A percentile compares a stretch with the other conserved stretches of the same genome.
These are phyloP conservation scores for Bombus turneri DNA, from an alignment of 1,140 invertebrate genomes.

Conservation along the genomic window DNA sequence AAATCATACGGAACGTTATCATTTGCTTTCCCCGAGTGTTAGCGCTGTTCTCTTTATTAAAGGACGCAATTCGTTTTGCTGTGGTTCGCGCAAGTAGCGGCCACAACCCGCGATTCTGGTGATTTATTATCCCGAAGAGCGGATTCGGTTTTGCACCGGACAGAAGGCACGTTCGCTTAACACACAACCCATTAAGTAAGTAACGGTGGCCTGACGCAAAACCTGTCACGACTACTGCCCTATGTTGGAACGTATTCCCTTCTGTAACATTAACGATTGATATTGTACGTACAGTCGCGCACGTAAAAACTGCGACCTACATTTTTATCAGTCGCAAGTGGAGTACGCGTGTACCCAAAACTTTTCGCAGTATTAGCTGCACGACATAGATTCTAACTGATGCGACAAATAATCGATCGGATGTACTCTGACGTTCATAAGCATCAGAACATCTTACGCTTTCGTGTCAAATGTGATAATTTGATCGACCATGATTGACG, in stretches of 20 bases:
- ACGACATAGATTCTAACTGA: neutral
- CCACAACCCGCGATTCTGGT: constrained; percentile 20
- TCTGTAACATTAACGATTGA: constrained; percentile 35
- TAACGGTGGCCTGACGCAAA: constrained; percentile 41
- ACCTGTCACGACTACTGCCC: constrained; percentile 37
- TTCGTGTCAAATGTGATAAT: too few relatives aligned
- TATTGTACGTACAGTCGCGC: constrained; percentile 12
- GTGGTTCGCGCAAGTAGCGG: constrained; percentile 23
- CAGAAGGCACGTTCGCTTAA: constrained; percentile 60
- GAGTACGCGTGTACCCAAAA: neutral
- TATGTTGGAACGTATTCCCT: constrained; percentile 51
- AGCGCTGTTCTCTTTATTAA: constrained; percentile 39
- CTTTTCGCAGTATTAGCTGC: neutral
- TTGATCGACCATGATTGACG: too few relatives aligned
- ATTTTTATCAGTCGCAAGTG: neutral
- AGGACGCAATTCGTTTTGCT: constrained; percentile 37
- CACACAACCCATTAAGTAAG: constrained; percentile 63
- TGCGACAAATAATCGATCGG: neutral
- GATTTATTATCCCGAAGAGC: constrained; percentile 56
- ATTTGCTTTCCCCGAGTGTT: constrained; percentile 16
- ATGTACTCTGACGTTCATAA: neutral
- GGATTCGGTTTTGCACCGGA: constrained; percentile 55
- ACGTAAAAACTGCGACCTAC: neutral
- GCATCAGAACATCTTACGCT: too few relatives aligned
- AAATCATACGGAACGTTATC: constrained; percentile 30